Base-by-base conservation (phyloP, 2,888 invertebrate genomes). In the Iselma pallidipennis region DNA sequence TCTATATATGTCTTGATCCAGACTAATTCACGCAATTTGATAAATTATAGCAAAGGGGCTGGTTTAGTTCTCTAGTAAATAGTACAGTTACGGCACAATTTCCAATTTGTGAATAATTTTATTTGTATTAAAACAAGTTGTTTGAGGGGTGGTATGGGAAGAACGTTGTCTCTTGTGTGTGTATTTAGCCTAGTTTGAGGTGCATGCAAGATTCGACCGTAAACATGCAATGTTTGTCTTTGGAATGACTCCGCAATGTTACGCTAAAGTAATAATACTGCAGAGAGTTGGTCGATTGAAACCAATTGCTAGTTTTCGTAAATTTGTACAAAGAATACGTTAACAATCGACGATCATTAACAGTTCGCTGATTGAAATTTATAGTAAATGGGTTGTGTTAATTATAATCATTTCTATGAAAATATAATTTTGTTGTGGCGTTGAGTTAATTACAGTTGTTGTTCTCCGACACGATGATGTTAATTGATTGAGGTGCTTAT, bases 161-260 rank as follows among this genome's bases (percentile, higher is more conserved):
- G n/a, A n/a, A n/a, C n/a, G n/a, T n/a, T n/a, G n/a, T n/a, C n/a
- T n/a, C n/a, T n/a, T n/a, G n/a, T n/a, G n/a, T n/a, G n/a, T n/a
- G n/a, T n/a, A n/a, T n/a, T n/a, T n/a, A n/a, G n/a, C n/a, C n/a
- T n/a, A n/a, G n/a, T n/a, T n/a, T n/a, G n/a, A n/a, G n/a, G n/a
- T n/a, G n/a, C n/a, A n/a, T n/a, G n/a, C 51, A 59, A 61, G 59
- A 59, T 55, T 63, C 63, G 48, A 31, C 59, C 3, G 49, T 59
- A 66, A 64, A 59, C 69, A 69, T 67, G 69, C 67, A 53, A 69
- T 42, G 33, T 55, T 55, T 57, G 54, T 63, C 52, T 29, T 51
- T 45, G 51, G 50, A 51, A 31, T 53, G 53, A 37, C 53, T 33
- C 63, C 55, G 63, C 66, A 63, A 45, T 37, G 31, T 62, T 58